Percentiles rank a stretch among this genome's conserved stretches.
phyloP scores from a whole-genome alignment of 2,888 invertebrate species.

The Plagiodera versicolora region DNA sequence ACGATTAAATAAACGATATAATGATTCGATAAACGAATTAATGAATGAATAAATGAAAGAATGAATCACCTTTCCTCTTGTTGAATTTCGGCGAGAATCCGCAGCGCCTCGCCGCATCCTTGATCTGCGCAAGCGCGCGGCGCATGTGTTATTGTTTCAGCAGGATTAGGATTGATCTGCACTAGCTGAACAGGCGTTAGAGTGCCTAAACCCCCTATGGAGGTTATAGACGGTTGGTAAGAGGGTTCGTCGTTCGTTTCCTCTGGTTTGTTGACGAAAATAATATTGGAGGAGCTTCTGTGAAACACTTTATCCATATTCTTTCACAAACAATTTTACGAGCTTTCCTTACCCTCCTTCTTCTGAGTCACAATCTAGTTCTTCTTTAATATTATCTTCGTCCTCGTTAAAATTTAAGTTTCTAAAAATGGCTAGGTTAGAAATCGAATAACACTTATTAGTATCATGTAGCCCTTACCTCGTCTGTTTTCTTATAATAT shows the following conservation, averaged over 20 bases:
- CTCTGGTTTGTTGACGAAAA: conserved; percentile 31
- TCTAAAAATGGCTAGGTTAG: too few species aligned
- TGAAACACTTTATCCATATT: too few species aligned
- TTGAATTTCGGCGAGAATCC: conserved; percentile 37
- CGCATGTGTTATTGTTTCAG: neutral
- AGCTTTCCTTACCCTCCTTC: conserved; percentile 16
- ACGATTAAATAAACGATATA: too few species aligned
- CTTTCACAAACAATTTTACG: too few species aligned
- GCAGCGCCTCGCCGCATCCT: conserved; percentile 29
- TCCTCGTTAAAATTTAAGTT: neutral
- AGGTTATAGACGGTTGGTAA: conserved; percentile 3
- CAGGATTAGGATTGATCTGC: conserved; percentile 30
- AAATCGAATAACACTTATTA: too few species aligned
- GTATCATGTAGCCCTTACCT: neutral
- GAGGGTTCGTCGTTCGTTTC: conserved; percentile 12
- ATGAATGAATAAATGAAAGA: too few species aligned
- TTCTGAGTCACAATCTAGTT: conserved; percentile 10
- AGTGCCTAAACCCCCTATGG: conserved; percentile 5
- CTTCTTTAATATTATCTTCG: conserved; percentile 14
- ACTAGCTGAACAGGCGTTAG: conserved; percentile 29
- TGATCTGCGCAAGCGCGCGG: conserved; percentile 12
- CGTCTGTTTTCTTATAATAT: conserved; percentile 4
- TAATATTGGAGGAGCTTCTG: conserved; percentile 26
- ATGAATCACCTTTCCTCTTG: conserved; percentile 38
- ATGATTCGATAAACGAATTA: too few species aligned